phyloP scores from a whole-genome alignment of 2,113 vertebrate species.

The Coturnix japonica region DNA sequence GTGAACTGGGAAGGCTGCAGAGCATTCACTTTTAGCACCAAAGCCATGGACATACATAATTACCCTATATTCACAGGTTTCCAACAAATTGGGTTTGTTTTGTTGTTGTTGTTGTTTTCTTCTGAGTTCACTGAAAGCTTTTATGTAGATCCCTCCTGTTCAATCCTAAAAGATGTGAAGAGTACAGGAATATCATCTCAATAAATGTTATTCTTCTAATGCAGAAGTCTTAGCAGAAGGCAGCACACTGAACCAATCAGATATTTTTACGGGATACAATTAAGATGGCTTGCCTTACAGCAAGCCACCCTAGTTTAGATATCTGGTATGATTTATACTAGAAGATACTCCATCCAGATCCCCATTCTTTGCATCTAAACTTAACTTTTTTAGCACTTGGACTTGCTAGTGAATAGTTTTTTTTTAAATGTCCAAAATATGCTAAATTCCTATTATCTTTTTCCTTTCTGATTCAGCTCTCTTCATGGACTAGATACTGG shows the following conservation, averaged over 20 bases:
- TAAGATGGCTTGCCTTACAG: not conserved
- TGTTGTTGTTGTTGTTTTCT: not conserved
- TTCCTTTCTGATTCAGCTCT: constrained; percentile 70
- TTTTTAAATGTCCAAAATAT: not conserved
- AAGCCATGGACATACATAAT: not conserved
- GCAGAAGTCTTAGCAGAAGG: not conserved
- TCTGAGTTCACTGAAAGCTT: not conserved
- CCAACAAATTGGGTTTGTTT: not conserved
- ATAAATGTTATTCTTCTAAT: not conserved
- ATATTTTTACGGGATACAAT: not conserved
- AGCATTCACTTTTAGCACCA: not conserved
- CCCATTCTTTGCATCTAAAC: not conserved
- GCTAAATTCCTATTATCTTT: not conserved
- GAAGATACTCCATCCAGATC: not conserved
- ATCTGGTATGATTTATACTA: not conserved
- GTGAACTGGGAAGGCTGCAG: not conserved
- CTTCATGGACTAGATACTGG: constrained; percentile 90
- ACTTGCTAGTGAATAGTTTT: not conserved
- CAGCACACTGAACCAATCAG: not conserved
- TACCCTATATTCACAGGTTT: not conserved
- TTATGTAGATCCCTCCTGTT: not conserved
- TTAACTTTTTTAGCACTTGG: not conserved
- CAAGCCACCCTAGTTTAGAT: not conserved
- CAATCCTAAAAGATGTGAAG: not conserved
- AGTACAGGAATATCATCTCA: not conserved